These are phyloP conservation scores for Fratercula arctica DNA, from an alignment of 2,797 vertebrate species.

Conservation along the genomic window DNA sequence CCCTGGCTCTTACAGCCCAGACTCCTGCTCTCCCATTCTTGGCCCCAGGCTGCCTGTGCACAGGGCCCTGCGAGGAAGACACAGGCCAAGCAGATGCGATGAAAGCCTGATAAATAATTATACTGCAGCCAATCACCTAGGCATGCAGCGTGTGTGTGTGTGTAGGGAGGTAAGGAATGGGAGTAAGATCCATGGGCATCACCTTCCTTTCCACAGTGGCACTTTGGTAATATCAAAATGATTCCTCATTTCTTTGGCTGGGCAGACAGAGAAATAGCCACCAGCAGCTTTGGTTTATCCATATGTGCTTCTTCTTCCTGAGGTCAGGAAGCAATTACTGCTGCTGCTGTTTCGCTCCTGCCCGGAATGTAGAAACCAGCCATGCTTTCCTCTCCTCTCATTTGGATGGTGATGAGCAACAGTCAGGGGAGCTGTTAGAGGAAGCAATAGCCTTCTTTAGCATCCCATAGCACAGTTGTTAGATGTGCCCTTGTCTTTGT, in stretches of 20 bases:
- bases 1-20: background rate
- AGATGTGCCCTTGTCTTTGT: background rate
- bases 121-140: background rate
- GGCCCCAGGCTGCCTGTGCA: background rate
- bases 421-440: background rate
- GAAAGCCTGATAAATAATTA: background rate
- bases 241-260: background rate
- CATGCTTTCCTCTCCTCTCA: background rate
- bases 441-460: background rate
- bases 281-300: background rate
- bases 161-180: background rate
- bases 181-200: background rate
- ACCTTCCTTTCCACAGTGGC: background rate
- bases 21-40: background rate
- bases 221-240: background rate
- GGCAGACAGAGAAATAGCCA: background rate
- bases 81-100: background rate
- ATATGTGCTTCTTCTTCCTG: background rate
- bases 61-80: background rate
- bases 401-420: background rate
- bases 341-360: background rate
- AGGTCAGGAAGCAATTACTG: background rate
- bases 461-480: background rate
- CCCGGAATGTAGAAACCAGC: background rate
- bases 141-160: accelerated